A percentile compares a stretch with the other conserved stretches of the same genome.
Conservation (phyloP, 2,113 vertebrate genomes). For the Condylura cristata region DNA sequence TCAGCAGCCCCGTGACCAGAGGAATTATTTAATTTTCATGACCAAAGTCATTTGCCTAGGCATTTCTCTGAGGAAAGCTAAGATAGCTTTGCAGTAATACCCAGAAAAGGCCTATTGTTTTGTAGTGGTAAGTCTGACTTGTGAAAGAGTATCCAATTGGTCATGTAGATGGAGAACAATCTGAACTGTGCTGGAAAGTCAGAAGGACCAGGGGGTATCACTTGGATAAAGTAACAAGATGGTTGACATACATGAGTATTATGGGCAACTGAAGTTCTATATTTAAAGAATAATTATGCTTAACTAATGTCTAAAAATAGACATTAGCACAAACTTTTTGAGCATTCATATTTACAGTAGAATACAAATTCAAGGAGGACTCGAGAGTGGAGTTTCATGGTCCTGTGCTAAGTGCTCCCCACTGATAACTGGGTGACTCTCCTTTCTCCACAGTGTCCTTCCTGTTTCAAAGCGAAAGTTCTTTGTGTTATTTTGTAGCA, state of each 20-base stretch:
- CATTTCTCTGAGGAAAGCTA: background rate
- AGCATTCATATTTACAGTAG: background rate
- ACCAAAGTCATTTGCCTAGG: background rate
- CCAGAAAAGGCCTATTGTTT: background rate
- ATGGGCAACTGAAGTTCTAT: background rate
- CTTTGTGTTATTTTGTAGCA: background rate
- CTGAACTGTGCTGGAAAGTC: background rate
- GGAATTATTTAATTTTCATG: background rate
- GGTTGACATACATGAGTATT: constrained; percentile 28
- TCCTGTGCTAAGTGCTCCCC: background rate
- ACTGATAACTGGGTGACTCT: background rate
- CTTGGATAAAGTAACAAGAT: constrained; percentile 20
- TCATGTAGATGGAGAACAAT: background rate
- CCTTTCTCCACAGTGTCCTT: background rate
- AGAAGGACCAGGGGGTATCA: background rate
- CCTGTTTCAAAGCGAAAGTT: background rate
- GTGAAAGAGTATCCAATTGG: background rate
- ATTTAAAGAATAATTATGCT: constrained; percentile 40
- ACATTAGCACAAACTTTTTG: background rate
- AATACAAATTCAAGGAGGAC: background rate
- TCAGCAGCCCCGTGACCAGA: background rate
- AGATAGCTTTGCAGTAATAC: background rate
- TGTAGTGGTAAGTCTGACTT: background rate
- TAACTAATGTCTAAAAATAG: constrained; percentile 22
- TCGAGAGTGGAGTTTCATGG: background rate